These are phyloP conservation scores for Rhopalosiphum padi DNA, from an alignment of 1,140 invertebrate species.

Conservation along the genomic window DNA sequence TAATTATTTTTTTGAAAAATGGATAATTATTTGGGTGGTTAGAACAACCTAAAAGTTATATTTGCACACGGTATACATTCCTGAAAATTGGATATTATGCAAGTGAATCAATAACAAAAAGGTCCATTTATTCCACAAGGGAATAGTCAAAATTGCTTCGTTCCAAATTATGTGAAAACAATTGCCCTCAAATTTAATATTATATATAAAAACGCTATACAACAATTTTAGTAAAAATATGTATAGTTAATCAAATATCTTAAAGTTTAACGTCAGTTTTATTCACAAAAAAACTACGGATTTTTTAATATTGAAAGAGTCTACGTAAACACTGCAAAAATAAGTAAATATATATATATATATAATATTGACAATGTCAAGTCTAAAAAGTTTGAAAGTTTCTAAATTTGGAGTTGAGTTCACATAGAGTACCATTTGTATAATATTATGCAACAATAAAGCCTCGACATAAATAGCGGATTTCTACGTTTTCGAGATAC, in stretches of 20 bases:
- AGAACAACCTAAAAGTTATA: neutral
- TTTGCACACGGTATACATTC: neutral
- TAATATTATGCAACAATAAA: conserved; percentile 18
- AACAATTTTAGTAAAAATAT: neutral
- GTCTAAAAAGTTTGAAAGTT: neutral
- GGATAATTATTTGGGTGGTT: neutral
- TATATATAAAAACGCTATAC: neutral
- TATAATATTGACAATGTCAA: neutral
- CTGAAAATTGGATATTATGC: neutral
- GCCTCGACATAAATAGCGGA: no score
- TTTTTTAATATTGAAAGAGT: neutral
- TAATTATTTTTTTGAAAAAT: neutral
- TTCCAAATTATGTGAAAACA: neutral
- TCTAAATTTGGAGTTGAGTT: neutral
- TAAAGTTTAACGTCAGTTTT: neutral
- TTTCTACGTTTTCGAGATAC: neutral
- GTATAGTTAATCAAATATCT: neutral
- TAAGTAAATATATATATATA: neutral
- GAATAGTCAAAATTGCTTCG: neutral
- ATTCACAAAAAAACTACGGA: neutral
- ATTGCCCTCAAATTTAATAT: neutral
- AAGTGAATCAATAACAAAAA: neutral
- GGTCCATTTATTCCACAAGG: neutral
- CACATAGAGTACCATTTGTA: neutral
- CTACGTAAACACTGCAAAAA: neutral